These are phyloP conservation scores for Bactericera cockerelli DNA, from an alignment of 1,140 invertebrate species.

Conservation along the genomic window DNA sequence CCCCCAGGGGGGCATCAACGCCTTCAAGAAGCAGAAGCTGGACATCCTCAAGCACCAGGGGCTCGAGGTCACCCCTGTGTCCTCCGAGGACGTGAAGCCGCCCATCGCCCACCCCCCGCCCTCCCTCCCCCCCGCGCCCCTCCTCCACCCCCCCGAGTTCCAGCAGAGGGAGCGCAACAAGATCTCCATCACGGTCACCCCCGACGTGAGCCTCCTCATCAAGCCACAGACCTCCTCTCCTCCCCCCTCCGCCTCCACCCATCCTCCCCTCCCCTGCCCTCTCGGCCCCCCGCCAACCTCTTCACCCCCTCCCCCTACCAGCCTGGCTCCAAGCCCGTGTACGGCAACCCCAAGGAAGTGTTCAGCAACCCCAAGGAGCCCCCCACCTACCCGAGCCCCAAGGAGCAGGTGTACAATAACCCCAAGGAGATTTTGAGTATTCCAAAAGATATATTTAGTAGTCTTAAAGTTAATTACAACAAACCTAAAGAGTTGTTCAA, in stretches of 20 bases:
- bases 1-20: constrained; percentile 16
- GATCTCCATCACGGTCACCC: constrained; percentile 11
- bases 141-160: constrained; percentile 32
- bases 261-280: constrained; percentile 45
- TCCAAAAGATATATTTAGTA: background rate
- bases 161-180: constrained; percentile 25
- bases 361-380: constrained; percentile 28
- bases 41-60: constrained; percentile 54
- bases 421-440: background rate
- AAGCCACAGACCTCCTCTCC: constrained; percentile 24
- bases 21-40: constrained; percentile 33
- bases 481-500: constrained; percentile 17
- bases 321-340: constrained; percentile 41
- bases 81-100: constrained; percentile 15
- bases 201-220: constrained; percentile 8
- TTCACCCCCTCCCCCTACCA: background rate
- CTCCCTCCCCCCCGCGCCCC: constrained; percentile 19
- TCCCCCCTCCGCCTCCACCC: constrained; percentile 26
- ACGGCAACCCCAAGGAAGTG: constrained; percentile 51
- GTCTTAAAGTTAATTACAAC: constrained; percentile 13
- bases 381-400: constrained; percentile 21
- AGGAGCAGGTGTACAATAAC: constrained; percentile 1
- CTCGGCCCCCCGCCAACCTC: constrained; percentile 15
- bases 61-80: constrained; percentile 47
- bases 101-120: background rate